These are phyloP conservation scores for Spilarctia lutea DNA, from an alignment of 2,888 invertebrate species.

Conservation along the genomic window DNA sequence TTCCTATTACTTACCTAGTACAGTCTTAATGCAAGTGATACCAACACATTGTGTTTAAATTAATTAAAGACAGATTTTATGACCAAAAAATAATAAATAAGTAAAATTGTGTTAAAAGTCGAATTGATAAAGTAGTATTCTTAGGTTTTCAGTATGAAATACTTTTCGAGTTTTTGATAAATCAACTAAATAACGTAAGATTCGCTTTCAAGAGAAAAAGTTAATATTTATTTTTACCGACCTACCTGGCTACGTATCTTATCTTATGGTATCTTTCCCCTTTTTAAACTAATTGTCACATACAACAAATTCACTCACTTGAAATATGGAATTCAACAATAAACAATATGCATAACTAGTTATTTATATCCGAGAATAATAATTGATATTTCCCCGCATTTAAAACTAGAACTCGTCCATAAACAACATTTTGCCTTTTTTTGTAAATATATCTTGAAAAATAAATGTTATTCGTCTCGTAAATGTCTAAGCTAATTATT, in stretches of 20 bases:
- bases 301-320: too few species aligned
- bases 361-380: not conserved
- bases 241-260: too few species aligned
- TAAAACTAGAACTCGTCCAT: not conserved
- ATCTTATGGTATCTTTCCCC: too few species aligned
- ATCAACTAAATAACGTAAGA: too few species aligned
- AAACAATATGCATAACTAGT: not conserved
- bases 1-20: not conserved
- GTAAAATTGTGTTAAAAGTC: not conserved
- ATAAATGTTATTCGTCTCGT: not conserved
- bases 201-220: not conserved
- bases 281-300: too few species aligned
- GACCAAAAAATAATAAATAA: too few species aligned
- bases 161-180: too few species aligned
- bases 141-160: too few species aligned
- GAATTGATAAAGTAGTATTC: too few species aligned
- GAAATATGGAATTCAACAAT: not conserved
- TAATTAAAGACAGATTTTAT: not conserved
- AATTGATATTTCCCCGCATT: not conserved
- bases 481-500: not conserved
- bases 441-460: not conserved
- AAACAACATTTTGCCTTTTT: not conserved
- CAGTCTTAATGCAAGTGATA: too few species aligned
- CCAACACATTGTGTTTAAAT: too few species aligned
- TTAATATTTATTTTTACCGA: too few species aligned